Evolutionary conservation across 2,113 vertebrate species (phyloP).

Genomic region (human (Homo sapiens)): GRCh38 chr11:28055501-28056000

Average conservation of each 20-base stretch:
- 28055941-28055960: background rate
- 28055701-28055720: background rate
- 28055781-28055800: background rate
- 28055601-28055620: background rate
- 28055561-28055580: background rate
- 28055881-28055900: background rate
- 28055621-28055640: background rate
- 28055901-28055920: background rate
- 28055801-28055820: background rate
- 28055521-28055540: background rate
- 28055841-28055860: background rate
- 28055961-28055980: background rate
- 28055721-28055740: background rate
- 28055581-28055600: background rate
- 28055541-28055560: background rate
- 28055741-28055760: background rate
- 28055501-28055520: background rate
- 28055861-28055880: background rate
- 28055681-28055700: background rate
- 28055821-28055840: background rate
- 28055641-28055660: background rate
- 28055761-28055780: conserved; percentile 25
- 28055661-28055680: background rate
- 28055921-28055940: background rate
- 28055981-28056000: background rate